These are phyloP conservation scores for Aurelia aurita complex sp. Pacific DNA, from an alignment of 30 jellyfish, hydroid and myxozoan genomes.

Conservation along the genomic window DNA sequence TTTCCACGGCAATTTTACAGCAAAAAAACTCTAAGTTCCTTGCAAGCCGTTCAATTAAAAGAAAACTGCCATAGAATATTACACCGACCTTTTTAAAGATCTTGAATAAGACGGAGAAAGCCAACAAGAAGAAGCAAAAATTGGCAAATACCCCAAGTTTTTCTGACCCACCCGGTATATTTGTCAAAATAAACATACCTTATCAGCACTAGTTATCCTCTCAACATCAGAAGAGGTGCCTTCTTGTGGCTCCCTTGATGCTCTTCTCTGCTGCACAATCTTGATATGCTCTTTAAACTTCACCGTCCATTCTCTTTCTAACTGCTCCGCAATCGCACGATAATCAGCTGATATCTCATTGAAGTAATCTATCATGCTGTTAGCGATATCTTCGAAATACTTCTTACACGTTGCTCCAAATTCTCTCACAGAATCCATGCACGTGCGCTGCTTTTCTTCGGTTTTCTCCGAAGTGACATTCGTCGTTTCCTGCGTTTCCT, in stretches of 20 bases:
- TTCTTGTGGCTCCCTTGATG: conserved; percentile 22
- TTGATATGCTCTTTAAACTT: conserved; percentile 49
- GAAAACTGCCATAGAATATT: too few relatives aligned
- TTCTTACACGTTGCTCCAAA: conserved; percentile 32
- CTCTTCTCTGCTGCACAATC: conserved; percentile 28
- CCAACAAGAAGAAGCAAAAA: too few relatives aligned
- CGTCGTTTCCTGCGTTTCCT: conserved; percentile 36
- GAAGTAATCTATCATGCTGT: conserved; percentile 46
- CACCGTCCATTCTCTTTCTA: conserved; percentile 74
- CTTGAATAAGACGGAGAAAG: too few relatives aligned
- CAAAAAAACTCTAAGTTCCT: too few relatives aligned
- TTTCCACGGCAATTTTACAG: too few relatives aligned
- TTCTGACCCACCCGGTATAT: too few relatives aligned
- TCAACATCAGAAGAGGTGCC: conserved; percentile 15
- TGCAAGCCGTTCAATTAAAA: too few relatives aligned
- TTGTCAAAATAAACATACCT: not conserved
- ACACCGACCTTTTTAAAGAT: too few relatives aligned
- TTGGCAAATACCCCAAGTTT: too few relatives aligned
- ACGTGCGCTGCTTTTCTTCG: conserved; percentile 52
- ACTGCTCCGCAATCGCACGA: conserved; percentile 86
- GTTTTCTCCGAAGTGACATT: conserved; percentile 27
- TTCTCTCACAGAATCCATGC: conserved; percentile 63
- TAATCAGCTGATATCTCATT: conserved; percentile 91
- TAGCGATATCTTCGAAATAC: conserved; percentile 65
- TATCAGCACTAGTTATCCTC: not conserved